Evolutionary conservation across 2,797 vertebrate species (phyloP), one percentile per base, ranked within the genome.

Genomic region (Cuniculus paca): DNA sequence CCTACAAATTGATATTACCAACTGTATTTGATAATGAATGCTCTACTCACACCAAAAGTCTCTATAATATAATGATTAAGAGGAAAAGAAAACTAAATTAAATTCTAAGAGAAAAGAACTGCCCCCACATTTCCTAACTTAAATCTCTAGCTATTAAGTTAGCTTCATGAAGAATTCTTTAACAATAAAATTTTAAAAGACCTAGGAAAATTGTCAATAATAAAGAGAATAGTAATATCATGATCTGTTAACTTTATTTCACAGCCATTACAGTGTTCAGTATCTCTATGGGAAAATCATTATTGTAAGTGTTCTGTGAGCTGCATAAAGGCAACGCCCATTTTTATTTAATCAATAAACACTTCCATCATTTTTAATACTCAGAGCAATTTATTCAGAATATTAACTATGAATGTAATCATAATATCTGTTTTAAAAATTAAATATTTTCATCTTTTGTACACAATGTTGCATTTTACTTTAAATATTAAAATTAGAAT

Each of bases 301-400:
- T 42, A 74, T 60, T 74, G 14, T 60, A 91, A 68, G 24, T 83
- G 31, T 83, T 93, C 81, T 91, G 26, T 87, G 42, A 88, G 36
- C 26, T 79, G 0, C 48, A n/a, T 91, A 89, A 95, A 89, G 36
- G 28, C 42, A 95, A 84, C 3, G 89, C 2, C 14, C 34, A 13
- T 68, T 94, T 96, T 96, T 93, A 96, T 63, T 82, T 91, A 92
- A 96, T 91, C 70, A 95, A 93, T 97, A 94, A 85, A 83, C 3
- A 74, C 42, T 87, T 72, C 28, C 26, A n/a, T 95, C 42, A 86
- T 50, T 70, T 83, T 83, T 36, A 96, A 75, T 88, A 86, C 42
- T 48, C 78, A 6, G 88, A 90, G 22, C 31, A 86, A 84, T 80
- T 85, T 92, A 84, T 90, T 81, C 63, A 85, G 80, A 61, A 2